phyloP scores from a whole-genome alignment of 2,797 vertebrate species.

The Tinamus major region DNA sequence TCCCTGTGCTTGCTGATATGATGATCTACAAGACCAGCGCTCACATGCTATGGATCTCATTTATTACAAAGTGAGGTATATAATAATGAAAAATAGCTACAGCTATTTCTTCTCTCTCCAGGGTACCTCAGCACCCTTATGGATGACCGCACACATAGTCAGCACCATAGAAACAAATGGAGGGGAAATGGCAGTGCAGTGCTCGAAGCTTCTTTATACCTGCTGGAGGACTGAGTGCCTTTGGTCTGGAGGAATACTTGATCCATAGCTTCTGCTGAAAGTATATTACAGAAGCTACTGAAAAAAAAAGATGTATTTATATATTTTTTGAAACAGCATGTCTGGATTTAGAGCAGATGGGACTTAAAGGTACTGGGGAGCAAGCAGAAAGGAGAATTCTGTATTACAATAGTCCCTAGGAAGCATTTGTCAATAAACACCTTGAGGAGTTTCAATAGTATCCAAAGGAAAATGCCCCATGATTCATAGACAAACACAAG shows the following conservation, averaged over 20 bases:
- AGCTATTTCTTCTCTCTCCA: conserved; percentile 68
- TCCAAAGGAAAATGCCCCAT: conserved; percentile 18
- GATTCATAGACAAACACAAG: conserved; percentile 27
- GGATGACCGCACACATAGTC: conserved; percentile 67
- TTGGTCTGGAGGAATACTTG: neutral
- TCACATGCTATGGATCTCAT: conserved; percentile 76
- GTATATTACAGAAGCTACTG: neutral
- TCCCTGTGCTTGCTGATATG: conserved; percentile 60
- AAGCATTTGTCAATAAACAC: conserved; percentile 61
- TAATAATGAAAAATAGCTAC: conserved; percentile 80
- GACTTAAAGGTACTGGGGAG: neutral
- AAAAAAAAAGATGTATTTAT: neutral
- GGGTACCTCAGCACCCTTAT: conserved; percentile 63
- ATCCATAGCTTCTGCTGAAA: conserved; percentile 37
- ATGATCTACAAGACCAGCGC: conserved; percentile 70
- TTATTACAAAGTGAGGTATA: conserved; percentile 78
- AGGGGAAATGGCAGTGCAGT: conserved; percentile 49
- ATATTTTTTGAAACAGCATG: conserved; percentile 12
- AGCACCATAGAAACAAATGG: conserved; percentile 67
- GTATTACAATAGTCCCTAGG: neutral
- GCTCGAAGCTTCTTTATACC: neutral
- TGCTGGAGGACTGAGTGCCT: conserved; percentile 28
- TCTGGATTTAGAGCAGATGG: neutral
- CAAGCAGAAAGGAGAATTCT: neutral
- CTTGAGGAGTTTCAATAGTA: conserved; percentile 51